Evolutionary conservation across 2,113 vertebrate genomes (phyloP).

Genomic region (Esox niger): DNA sequence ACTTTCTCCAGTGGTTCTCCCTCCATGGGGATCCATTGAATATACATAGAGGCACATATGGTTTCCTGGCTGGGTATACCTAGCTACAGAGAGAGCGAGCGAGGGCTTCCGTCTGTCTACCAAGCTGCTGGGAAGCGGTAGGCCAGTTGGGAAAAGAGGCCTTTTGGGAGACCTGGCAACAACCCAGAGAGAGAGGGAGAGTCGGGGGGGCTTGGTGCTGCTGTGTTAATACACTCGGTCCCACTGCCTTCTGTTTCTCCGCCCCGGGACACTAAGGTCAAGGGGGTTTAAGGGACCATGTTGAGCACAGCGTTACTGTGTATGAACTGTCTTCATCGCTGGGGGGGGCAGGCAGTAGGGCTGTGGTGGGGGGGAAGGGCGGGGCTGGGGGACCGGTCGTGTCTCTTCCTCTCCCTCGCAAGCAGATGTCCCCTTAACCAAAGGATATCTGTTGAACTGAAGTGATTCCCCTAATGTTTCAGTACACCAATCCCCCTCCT

Average conservation of each 20-base stretch:
- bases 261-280: constrained; percentile 85
- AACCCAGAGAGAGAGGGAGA: too few relatives aligned
- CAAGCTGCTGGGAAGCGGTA: constrained; percentile 84
- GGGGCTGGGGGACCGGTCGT: not conserved
- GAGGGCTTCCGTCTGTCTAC: constrained; percentile 74
- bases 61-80: constrained; percentile 45
- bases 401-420: not conserved
- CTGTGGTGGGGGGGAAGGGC: too few relatives aligned
- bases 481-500: constrained; percentile 3
- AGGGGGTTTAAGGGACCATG: constrained; percentile 84
- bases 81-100: constrained; percentile 74
- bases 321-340: too few relatives aligned
- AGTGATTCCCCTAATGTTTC: constrained; percentile 43
- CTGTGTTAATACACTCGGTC: constrained; percentile 80
- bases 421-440: constrained; percentile 19
- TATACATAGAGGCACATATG: constrained; percentile 32
- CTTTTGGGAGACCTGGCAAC: constrained; percentile 85
- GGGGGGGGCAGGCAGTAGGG: not conserved
- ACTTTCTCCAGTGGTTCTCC: constrained; percentile 81
- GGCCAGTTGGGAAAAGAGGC: constrained; percentile 81
- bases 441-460: constrained; percentile 89
- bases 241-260: constrained; percentile 82
- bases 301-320: constrained; percentile 81
- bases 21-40: constrained; percentile 55
- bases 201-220: too few relatives aligned